Base-by-base conservation (phyloP, 2,888 invertebrate genomes). In the Ochlodes sylvanus region DNA sequence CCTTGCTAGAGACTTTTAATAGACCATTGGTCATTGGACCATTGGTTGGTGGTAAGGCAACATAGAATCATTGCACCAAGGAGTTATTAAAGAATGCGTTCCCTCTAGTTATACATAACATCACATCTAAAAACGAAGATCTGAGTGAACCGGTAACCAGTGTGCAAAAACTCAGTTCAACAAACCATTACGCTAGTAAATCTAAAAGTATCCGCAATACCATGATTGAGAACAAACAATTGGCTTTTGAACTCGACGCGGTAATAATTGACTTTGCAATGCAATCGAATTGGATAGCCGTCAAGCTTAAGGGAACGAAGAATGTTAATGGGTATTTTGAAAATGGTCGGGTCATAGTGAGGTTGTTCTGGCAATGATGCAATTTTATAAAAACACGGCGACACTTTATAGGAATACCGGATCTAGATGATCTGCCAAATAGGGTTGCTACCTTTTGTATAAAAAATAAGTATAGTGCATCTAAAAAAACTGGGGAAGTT, bases 161-260 rank as follows among this genome's bases (percentile, higher is more conserved):
- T 72, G 73, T 78, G 84, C 83, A 89, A 89, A 89, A 89, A 85
- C 73, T 72, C 75, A 67, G 89, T 89, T 89, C 89, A 89, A 88
- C 80, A 85, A 86, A 88, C 89, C 84, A 70, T 75, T 38, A 65
- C 67, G 54, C 27, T 67, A 32, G 44, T 52, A 63, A 44, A 69
- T 71, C 63, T 47, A 50, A 57, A 19, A 41, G 14, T 56, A 41
- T 7, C 2, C 1, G 44, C 15, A 15, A 17, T 17, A 47, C 7
- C 4, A 9, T 17, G 4, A 15, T 19, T 57, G 19, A 7, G 32
- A 15, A 21, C 32, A 10, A 56, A 19, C n/a, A 17, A 34, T 14
- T 21, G 19, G 12, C 42, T 44, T 4, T 17, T 57, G 10, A 47
- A 34, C 7, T 57, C 4, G 19, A 17, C 19, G n/a, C 17, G 17